A percentile compares a stretch with the other conserved stretches of the same genome.
These are phyloP conservation scores for Chloroceryle aenea DNA, from an alignment of 2,113 vertebrate species.

Conservation along the genomic window DNA sequence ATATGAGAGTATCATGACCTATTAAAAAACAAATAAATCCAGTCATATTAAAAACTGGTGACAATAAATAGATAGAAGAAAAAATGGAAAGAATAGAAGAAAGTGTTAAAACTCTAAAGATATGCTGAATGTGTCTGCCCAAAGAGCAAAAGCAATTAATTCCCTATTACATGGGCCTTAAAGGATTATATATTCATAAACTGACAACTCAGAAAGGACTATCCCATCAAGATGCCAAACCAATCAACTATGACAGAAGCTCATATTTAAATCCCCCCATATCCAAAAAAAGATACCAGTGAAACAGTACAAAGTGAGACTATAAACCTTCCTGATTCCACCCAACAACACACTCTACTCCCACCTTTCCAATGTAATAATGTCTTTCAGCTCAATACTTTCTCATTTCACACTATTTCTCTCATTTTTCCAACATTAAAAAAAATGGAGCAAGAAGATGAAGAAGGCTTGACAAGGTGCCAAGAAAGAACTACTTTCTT, in stretches of 20 bases:
- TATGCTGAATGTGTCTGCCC: background rate
- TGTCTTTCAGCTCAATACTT: background rate
- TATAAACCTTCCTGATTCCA: background rate
- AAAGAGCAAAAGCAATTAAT: conserved; percentile 42
- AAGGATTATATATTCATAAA: conserved; percentile 40
- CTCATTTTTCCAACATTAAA: background rate
- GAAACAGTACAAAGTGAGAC: background rate
- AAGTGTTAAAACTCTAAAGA: conserved; percentile 13
- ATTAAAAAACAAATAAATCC: background rate
- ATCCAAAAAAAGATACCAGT: background rate
- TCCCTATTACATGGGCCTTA: conserved; percentile 5
- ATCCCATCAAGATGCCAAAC: background rate
- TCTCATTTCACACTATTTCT: background rate
- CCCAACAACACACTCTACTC: background rate
- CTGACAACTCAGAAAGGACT: background rate
- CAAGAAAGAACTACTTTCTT: background rate
- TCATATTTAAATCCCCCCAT: background rate
- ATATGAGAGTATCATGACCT: background rate
- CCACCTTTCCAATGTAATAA: background rate
- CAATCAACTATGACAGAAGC: background rate
- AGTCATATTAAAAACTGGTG: background rate
- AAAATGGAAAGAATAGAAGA: background rate
- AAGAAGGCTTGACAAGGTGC: background rate
- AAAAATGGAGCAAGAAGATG: background rate
- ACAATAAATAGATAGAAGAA: background rate